Base-by-base conservation (phyloP, 2,888 invertebrate species). In the Chloroclysta siterata region DNA sequence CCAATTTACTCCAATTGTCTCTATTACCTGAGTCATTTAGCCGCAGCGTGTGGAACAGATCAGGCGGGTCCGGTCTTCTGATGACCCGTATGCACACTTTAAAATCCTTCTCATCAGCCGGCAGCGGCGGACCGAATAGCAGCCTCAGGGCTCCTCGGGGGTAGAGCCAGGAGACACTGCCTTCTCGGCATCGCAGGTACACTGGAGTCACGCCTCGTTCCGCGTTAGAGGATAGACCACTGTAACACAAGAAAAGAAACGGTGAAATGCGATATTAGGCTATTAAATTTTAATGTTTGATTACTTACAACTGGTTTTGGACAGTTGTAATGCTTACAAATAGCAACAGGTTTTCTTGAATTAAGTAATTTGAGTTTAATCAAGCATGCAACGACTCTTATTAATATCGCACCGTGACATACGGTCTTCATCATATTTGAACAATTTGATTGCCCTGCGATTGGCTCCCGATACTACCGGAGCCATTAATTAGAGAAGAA, bases 131-230 rank as follows among this genome's bases (percentile, higher is more conserved):
- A 54, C 94, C 89, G 68, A 96, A 94, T 48, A 96, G 93, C 53
- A 96, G 93, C 22, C 96, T 88, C 15, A 97, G 88, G 0, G 96
- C 96, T 0, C 96, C 96, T 7, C 95, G 94, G 0, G 97, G 96
- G 82, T 96, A 96, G 74, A 94, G 85, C 97, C 97, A 97, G n/a
- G 94, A 93, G 11, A 97, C 94, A 17, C 91, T 88, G 29, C 97
- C 97, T 65, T 95, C 95, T 17, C 95, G 93, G 78, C 97, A 97
- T 33, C 96, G 94, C 54, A 97, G 94, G 87, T 96, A 96, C 42
- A 97, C 95, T 0, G 96, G 96, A 42, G 95, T 95, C 53, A 97
- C 96, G 3, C 95, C 96, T 59, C 95, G 94, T 63, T 94, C 94
- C 7, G 88, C 80, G 66, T 77, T 79, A 29, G 85, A 77, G 13